phyloP scores from a whole-genome alignment of 2,113 vertebrate species.

The Tretioscincus oriximinensis region DNA sequence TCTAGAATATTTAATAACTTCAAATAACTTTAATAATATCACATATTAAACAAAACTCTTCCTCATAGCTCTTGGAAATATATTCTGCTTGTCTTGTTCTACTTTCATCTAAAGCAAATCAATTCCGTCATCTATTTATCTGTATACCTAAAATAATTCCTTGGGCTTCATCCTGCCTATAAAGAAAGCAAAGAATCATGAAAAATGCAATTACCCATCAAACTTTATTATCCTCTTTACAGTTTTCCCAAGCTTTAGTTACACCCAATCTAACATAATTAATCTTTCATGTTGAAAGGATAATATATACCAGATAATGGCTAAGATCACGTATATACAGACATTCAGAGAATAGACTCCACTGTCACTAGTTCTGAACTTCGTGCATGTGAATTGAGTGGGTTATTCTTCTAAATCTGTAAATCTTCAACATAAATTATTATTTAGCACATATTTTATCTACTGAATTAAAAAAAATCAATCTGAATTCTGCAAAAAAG shows the following conservation, averaged over 20 bases:
- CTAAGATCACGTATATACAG: neutral
- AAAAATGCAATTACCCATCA: constrained; percentile 18
- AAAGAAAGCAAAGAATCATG: neutral
- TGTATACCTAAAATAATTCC: neutral
- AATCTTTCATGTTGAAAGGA: constrained; percentile 1
- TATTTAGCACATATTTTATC: neutral
- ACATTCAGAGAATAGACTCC: neutral
- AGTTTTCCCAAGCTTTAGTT: neutral
- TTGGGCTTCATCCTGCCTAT: neutral
- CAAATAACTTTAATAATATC: constrained; percentile 51
- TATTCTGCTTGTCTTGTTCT: constrained; percentile 31
- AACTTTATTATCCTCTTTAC: neutral
- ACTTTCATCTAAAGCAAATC: constrained; percentile 42
- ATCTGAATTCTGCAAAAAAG: neutral
- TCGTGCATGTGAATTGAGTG: neutral
- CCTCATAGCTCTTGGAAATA: constrained; percentile 39
- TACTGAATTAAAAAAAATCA: neutral
- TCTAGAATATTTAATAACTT: constrained; percentile 59
- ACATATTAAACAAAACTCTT: constrained; percentile 50
- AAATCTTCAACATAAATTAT: neutral
- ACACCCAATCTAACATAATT: neutral
- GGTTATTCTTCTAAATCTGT: neutral
- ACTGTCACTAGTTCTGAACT: neutral
- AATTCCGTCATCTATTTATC: neutral
- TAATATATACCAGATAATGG: neutral